These are phyloP conservation scores for Hapalemur alaotrensis DNA, from an alignment of 2,797 vertebrate species.

Conservation along the genomic window DNA sequence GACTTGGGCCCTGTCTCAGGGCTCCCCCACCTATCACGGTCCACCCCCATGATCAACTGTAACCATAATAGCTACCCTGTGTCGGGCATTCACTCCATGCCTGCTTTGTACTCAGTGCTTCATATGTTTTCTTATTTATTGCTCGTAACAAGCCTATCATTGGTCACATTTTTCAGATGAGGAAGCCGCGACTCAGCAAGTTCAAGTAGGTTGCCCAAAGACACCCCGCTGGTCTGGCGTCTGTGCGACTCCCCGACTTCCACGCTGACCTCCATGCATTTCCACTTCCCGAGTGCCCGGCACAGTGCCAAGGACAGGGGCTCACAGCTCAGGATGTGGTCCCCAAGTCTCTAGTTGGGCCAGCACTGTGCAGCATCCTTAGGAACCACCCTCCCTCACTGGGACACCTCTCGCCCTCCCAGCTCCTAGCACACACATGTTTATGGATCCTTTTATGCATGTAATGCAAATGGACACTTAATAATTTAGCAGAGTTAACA, in stretches of 20 bases:
- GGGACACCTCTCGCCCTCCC: slow-evolving; percentile 51
- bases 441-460: slow-evolving; percentile 85
- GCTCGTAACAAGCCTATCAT: neutral
- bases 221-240: neutral
- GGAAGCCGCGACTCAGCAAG: neutral
- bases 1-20: neutral
- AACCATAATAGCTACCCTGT: neutral
- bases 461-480: slow-evolving; percentile 87
- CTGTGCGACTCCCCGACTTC: neutral
- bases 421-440: slow-evolving; percentile 66
- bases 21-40: neutral
- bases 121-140: neutral
- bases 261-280: neutral
- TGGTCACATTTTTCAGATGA: slow-evolving; percentile 2
- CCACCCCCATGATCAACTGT: too few relatives aligned
- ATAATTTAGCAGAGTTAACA: slow-evolving; percentile 86
- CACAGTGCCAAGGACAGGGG: neutral
- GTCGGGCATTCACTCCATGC: neutral
- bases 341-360: fast-evolving
- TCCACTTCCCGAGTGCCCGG: neutral
- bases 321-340: neutral
- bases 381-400: neutral
- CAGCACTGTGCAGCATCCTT: neutral
- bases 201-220: neutral
- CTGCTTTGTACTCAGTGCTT: neutral